Evolutionary conservation across 2,797 vertebrate genomes (phyloP).

Genomic region (Phalanger gymnotis): DNA sequence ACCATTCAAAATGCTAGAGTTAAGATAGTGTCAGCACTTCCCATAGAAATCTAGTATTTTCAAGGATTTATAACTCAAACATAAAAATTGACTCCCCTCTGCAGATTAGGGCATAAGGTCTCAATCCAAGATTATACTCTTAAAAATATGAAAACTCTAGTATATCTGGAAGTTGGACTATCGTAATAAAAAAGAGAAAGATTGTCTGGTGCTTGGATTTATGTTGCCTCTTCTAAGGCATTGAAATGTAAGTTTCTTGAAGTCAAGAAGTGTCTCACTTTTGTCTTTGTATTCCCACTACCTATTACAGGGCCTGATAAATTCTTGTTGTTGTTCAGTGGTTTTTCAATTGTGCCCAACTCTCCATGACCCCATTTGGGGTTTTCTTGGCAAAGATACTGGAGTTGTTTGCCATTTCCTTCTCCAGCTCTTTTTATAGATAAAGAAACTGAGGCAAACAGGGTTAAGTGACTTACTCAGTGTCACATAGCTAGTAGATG

Average conservation of each 20-base stretch:
- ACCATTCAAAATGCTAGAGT: slow-evolving; percentile 82
- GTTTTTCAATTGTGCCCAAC: not conserved
- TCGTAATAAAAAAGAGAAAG: not conserved
- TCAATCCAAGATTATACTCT: slow-evolving; percentile 33
- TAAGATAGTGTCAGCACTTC: slow-evolving; percentile 83
- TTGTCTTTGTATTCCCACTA: not conserved
- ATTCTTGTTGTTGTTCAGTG: not conserved
- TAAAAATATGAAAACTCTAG: not conserved
- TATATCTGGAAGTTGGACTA: not conserved
- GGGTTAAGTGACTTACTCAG: not conserved
- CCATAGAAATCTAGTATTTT: slow-evolving; percentile 81
- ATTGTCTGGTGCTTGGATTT: not conserved
- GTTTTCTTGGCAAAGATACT: not conserved
- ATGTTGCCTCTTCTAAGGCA: not conserved
- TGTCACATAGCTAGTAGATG: not conserved
- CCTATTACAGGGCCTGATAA: not conserved
- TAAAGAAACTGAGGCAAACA: not conserved
- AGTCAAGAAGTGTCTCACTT: not conserved
- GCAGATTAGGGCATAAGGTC: slow-evolving; percentile 66
- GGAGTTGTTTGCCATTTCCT: not conserved
- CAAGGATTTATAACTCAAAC: slow-evolving; percentile 74
- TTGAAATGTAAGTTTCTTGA: not conserved
- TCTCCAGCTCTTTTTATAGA: not conserved
- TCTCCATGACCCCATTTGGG: not conserved
- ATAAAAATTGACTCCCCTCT: slow-evolving; percentile 65